phyloP scores from a whole-genome alignment of 1,140 invertebrate species.

The Dufourea novaeangliae region DNA sequence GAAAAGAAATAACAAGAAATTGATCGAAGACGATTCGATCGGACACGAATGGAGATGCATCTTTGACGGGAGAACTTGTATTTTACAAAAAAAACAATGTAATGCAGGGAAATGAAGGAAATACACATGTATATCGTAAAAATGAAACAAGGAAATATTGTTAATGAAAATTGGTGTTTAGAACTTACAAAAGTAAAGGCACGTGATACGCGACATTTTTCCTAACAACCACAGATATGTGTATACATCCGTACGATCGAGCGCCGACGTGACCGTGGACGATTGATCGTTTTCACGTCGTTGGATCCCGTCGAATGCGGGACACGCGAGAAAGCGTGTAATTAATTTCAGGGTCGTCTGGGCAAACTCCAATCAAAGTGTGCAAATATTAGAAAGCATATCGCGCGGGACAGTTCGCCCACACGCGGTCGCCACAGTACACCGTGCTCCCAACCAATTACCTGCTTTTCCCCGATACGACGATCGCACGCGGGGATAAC shows the following conservation, averaged over 20 bases:
- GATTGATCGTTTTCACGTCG: slow-evolving; percentile 37
- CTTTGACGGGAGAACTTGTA: no score
- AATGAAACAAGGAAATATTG: background rate
- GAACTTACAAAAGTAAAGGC: no score
- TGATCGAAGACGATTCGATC: background rate
- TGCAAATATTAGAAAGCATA: slow-evolving; percentile 73
- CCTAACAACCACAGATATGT: no score
- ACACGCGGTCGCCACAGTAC: background rate
- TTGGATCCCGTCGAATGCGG: slow-evolving; percentile 42
- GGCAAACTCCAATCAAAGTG: slow-evolving; percentile 71
- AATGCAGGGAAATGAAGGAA: no score
- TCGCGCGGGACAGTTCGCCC: slow-evolving; percentile 38
- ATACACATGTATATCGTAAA: no score
- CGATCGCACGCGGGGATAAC: slow-evolving; percentile 64
- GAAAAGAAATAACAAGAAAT: background rate
- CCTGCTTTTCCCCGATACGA: slow-evolving; percentile 35
- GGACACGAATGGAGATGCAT: background rate
- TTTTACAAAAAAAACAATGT: no score
- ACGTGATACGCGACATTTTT: no score
- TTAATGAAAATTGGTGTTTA: background rate
- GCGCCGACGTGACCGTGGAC: background rate
- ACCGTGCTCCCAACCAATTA: slow-evolving; percentile 59
- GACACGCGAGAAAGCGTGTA: slow-evolving; percentile 63
- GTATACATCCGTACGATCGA: background rate
- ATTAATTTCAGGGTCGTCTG: slow-evolving; percentile 68